Conservation (phyloP, 2,113 vertebrate species). For the Malurus alboscapulatus region DNA sequence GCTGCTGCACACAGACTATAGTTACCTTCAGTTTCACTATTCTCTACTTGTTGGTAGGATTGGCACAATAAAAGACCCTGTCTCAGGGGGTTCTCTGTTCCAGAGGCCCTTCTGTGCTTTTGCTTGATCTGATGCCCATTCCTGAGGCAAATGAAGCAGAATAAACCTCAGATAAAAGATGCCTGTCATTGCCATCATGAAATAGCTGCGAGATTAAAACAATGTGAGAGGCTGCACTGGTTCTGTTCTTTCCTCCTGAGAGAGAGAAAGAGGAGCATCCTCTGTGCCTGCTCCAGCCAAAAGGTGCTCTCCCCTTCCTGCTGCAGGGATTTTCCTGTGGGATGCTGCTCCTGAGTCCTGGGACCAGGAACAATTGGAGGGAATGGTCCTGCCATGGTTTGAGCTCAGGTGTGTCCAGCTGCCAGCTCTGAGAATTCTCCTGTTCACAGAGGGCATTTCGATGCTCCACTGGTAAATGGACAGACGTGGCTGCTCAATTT, state of each 20-base stretch:
- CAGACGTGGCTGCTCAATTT: not conserved
- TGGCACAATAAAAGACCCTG: not conserved
- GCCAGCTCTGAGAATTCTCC: not conserved
- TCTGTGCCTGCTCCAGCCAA: not conserved
- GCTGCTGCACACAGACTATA: fast-evolving
- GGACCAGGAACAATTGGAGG: not conserved
- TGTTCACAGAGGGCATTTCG: not conserved
- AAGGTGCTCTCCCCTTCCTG: not conserved
- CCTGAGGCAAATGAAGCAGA: not conserved
- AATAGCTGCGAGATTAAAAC: not conserved
- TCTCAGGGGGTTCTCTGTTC: not conserved
- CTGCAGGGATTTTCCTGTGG: not conserved
- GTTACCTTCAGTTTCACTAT: not conserved
- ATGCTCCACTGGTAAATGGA: not conserved
- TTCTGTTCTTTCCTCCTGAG: not conserved
- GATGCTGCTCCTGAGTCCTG: not conserved
- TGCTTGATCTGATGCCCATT: not conserved
- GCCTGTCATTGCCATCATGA: not conserved
- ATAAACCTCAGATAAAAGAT: not conserved
- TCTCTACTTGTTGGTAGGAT: not conserved
- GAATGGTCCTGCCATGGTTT: not conserved
- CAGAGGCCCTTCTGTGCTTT: not conserved
- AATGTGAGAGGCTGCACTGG: not conserved
- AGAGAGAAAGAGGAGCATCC: not conserved
- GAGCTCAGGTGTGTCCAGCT: not conserved